A percentile compares a stretch with the other conserved stretches of the same genome.
phyloP scores from a whole-genome alignment of 2,113 vertebrate genomes.

The Hypomesus transpacificus region DNA sequence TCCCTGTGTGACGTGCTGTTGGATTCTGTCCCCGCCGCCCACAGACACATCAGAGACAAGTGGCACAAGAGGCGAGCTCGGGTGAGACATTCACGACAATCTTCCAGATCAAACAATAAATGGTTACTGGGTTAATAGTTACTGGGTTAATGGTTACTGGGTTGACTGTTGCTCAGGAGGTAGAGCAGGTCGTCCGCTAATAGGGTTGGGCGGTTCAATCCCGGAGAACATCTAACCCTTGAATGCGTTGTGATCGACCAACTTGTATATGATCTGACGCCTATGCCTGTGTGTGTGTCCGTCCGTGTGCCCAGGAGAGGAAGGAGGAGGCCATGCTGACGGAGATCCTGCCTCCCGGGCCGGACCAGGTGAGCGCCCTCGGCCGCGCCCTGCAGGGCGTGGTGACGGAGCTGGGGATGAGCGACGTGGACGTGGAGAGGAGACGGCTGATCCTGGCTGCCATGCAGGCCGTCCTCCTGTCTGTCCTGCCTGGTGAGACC shows the following conservation, averaged over 20 bases:
- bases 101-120: too few relatives aligned
- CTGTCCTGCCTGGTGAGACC: conserved; percentile 81
- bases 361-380: conserved; percentile 78
- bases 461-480: conserved; percentile 80
- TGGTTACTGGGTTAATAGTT: too few relatives aligned
- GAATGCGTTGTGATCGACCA: too few relatives aligned
- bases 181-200: too few relatives aligned
- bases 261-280: too few relatives aligned
- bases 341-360: conserved; percentile 77
- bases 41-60: conserved; percentile 88
- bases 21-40: conserved; percentile 80
- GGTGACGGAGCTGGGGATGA: conserved; percentile 79
- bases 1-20: conserved; percentile 82
- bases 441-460: conserved; percentile 71
- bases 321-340: conserved; percentile 82
- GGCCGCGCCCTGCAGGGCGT: conserved; percentile 75
- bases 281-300: conserved; percentile 1
- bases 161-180: too few relatives aligned
- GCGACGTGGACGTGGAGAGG: conserved; percentile 73
- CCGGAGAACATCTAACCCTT: too few relatives aligned
- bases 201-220: too few relatives aligned
- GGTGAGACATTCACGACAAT: conserved; percentile 62
- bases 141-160: too few relatives aligned
- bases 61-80: conserved; percentile 84
- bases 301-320: conserved; percentile 74